phyloP scores from a whole-genome alignment of 2,888 invertebrate genomes.

The Ryuthela nishihirai region DNA sequence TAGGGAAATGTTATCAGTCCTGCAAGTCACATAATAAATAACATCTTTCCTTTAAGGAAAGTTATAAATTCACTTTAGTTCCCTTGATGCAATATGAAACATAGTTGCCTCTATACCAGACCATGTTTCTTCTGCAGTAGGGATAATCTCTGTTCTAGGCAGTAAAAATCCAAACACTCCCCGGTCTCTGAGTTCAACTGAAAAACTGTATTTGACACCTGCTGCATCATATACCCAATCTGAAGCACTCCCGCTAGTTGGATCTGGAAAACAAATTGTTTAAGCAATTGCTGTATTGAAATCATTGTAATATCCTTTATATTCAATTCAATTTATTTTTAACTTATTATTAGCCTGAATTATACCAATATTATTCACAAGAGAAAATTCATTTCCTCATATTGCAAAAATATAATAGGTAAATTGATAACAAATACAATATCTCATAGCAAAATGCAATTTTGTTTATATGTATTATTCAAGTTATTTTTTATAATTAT shows the following conservation, averaged over 20 bases:
- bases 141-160: slow-evolving; percentile 42
- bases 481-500: too few species aligned
- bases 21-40: too few species aligned
- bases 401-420: too few species aligned
- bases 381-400: too few species aligned
- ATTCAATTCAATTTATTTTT: neutral
- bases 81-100: slow-evolving; percentile 12
- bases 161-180: slow-evolving; percentile 43
- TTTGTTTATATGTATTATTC: too few species aligned
- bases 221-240: slow-evolving; percentile 44
- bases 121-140: slow-evolving; percentile 43
- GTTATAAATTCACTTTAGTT: too few species aligned
- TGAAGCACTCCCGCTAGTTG: slow-evolving; percentile 41
- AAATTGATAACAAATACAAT: too few species aligned
- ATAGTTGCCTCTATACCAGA: slow-evolving; percentile 40
- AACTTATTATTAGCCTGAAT: neutral
- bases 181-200: slow-evolving; percentile 42
- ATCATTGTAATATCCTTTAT: neutral
- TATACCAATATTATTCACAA: too few species aligned
- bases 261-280: slow-evolving; percentile 25
- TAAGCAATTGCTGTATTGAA: neutral
- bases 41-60: too few species aligned
- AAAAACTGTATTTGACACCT: slow-evolving; percentile 41
- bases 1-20: too few species aligned
- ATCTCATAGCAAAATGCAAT: too few species aligned